phyloP scores from a whole-genome alignment of 2,888 invertebrate species.

The Neria commutata region DNA sequence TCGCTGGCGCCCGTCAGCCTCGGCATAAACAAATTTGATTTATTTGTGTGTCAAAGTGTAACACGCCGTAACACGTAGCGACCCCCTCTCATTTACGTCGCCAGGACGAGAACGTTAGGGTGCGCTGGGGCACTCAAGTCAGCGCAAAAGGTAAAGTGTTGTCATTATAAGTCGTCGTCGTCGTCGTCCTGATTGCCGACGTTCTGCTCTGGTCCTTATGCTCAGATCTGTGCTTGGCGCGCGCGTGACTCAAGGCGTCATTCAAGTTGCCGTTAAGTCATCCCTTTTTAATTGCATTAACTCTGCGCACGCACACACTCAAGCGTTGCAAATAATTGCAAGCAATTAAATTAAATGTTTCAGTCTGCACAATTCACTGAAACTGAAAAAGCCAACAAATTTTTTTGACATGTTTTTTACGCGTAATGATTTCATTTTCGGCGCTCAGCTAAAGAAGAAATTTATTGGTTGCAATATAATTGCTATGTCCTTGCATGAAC shows the following conservation, averaged over 20 bases:
- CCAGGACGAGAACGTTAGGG: no score
- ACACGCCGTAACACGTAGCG: slow-evolving; percentile 2
- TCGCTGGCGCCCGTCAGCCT: neutral
- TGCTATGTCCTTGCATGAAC: no score
- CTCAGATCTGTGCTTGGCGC: no score
- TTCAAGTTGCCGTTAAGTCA: no score
- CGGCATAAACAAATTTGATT: slow-evolving; percentile 49
- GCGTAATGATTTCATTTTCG: no score
- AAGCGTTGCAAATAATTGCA: slow-evolving; percentile 49
- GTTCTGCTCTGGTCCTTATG: neutral
- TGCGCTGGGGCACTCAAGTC: no score
- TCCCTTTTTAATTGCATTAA: slow-evolving; percentile 7
- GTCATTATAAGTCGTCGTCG: neutral
- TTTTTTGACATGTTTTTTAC: no score
- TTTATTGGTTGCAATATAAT: no score
- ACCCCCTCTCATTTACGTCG: neutral
- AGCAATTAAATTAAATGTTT: slow-evolving; percentile 50
- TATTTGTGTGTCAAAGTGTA: slow-evolving; percentile 50
- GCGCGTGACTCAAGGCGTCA: no score
- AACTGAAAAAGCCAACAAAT: no score
- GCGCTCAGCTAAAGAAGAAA: no score
- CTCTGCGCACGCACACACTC: slow-evolving; percentile 4
- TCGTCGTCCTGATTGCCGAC: neutral
- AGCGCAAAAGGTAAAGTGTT: no score
- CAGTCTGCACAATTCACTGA: neutral